These are phyloP conservation scores for Nemurella pictetii DNA, from an alignment of 2,888 invertebrate genomes.

Conservation along the genomic window DNA sequence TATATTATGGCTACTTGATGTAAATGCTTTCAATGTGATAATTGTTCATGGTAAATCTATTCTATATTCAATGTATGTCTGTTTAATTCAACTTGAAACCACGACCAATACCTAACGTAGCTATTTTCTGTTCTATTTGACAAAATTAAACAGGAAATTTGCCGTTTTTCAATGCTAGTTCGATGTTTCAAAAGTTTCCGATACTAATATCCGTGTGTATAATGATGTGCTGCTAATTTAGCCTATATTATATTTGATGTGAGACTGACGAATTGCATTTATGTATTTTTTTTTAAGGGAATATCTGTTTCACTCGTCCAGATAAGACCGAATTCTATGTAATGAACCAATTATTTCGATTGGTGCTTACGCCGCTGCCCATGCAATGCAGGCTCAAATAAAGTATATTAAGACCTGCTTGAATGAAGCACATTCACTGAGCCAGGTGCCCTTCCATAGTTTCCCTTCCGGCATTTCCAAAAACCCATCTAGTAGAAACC, in stretches of 20 bases:
- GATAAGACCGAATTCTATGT: neutral
- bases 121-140: too few species aligned
- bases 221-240: neutral
- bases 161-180: slow-evolving; percentile 6
- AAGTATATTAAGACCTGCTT: slow-evolving; percentile 12
- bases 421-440: neutral
- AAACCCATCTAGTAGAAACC: too few species aligned
- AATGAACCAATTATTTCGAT: slow-evolving; percentile 9
- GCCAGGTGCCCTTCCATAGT: too few species aligned
- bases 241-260: slow-evolving; percentile 15
- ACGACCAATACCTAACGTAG: neutral
- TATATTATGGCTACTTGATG: neutral
- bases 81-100: neutral
- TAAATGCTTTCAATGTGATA: slow-evolving; percentile 21
- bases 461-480: too few species aligned
- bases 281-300: slow-evolving; percentile 2
- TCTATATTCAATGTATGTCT: neutral
- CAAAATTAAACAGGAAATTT: neutral
- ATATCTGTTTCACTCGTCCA: slow-evolving; percentile 5
- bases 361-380: slow-evolving; percentile 31
- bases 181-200: slow-evolving; percentile 1
- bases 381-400: slow-evolving; percentile 27
- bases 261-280: slow-evolving; percentile 28
- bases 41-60: neutral
- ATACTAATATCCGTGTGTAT: neutral